Evolutionary conservation across 2,113 vertebrate genomes (phyloP), one percentile per base, ranked within the genome.

Genomic region (Alligator sinensis): DNA sequence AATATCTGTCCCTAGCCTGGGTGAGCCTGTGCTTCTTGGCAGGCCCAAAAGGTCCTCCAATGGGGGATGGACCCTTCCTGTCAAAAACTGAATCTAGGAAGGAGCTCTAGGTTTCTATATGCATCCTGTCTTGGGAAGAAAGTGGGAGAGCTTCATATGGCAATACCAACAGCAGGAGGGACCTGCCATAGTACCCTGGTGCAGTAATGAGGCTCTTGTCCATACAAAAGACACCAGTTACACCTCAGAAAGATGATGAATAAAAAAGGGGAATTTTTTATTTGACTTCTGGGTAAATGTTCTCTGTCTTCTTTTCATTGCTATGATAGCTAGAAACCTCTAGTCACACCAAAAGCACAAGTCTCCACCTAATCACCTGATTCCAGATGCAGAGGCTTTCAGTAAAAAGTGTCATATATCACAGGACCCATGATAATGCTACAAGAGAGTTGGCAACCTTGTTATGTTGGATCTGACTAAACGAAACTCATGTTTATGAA

Each of bases 401-500:
- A 79, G 54, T 47, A 47, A 68, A 68, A 91, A 93, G 34, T 30
- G 86, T 2, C 21, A 21, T 5, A 6, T 82, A 60, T 9, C 21
- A 2, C 16, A 77, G 38, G 17, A 77, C 64, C 86, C 89, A 17
- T 47, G 74, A 7, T 64, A 86, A 91, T 81, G 10, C 18, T n/a
- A 68, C 19, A 17, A 76, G 79, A 74, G 5, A 79, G 58, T 21
- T 76, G 3, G 11, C 19, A 72, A 54, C 2, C 1, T 3, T 0
- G 0, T 28, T 54, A 24, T 75, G 82, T 60, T 3, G 11, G 24
- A 74, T 68, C 2, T 77, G 34, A 47, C 59, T 84, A 61, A 60
- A 75, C 2, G n/a, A 5, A 13, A 28, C 70, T 61, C 18, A 10
- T 1, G 0, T 22, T 5, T 54, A 4, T 19, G 7, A 77, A 83